phyloP scores from a whole-genome alignment of 1,140 invertebrate genomes.

The Helicorthomorpha holstii region DNA sequence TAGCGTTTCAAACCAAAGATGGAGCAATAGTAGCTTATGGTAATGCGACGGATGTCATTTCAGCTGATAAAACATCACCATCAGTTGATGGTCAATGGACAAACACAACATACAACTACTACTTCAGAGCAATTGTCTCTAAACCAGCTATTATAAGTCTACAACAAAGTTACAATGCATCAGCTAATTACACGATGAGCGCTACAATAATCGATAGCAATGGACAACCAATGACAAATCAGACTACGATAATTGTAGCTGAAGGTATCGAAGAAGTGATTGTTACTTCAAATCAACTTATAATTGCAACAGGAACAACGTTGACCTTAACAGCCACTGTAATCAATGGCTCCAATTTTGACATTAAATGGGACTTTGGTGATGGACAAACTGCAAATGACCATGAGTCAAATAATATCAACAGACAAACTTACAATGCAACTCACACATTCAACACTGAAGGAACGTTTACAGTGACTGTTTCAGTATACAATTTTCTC shows the following conservation, averaged over 20 bases:
- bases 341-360: background rate
- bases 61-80: background rate
- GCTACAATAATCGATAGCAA: too few species aligned
- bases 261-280: too few species aligned
- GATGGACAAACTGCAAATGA: background rate
- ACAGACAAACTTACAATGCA: background rate
- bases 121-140: background rate
- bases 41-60: background rate
- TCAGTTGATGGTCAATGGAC: background rate
- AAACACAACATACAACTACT: background rate
- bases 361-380: background rate
- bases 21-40: background rate
- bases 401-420: background rate
- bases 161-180: background rate
- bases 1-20: background rate
- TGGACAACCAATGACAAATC: too few species aligned
- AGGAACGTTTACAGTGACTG: background rate
- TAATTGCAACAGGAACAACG: background rate
- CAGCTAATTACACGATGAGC: background rate
- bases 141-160: background rate
- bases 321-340: background rate
- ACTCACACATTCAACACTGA: background rate
- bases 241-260: too few species aligned
- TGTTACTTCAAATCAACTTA: too few species aligned
- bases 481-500: background rate